Conservation (phyloP, 2,113 vertebrate genomes). For the Mirounga angustirostris region DNA sequence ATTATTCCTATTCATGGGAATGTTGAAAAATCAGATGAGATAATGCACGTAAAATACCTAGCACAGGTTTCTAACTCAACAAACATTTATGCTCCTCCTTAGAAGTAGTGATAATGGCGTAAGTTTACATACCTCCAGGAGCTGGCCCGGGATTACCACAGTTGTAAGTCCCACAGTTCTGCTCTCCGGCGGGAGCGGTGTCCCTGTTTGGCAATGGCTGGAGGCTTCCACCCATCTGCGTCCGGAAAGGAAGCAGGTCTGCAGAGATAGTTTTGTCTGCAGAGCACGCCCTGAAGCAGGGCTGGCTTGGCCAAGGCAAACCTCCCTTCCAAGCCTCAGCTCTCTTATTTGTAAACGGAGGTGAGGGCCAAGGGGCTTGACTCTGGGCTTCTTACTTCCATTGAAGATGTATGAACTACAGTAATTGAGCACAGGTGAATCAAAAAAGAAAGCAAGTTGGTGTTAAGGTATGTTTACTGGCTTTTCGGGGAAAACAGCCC, state of each 20-base stretch:
- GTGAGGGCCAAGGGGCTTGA: too few relatives aligned
- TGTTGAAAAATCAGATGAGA: background rate
- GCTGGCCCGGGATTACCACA: background rate
- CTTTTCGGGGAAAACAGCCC: background rate
- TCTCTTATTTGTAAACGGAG: constrained; percentile 12
- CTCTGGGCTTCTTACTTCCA: background rate
- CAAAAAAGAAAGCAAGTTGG: background rate
- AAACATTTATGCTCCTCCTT: background rate
- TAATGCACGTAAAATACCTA: background rate
- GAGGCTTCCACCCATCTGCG: background rate
- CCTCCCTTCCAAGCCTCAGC: background rate
- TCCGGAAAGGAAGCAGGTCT: background rate
- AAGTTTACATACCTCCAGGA: background rate
- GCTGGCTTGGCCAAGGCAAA: background rate
- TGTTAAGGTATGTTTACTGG: background rate
- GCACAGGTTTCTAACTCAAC: background rate
- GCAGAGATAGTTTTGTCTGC: background rate
- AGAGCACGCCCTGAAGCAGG: background rate
- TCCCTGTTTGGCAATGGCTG: background rate
- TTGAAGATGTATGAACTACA: background rate
- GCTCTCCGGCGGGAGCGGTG: background rate
- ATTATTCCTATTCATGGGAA: background rate
- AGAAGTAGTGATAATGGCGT: background rate
- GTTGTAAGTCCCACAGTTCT: background rate
- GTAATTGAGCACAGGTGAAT: background rate